These are phyloP conservation scores for Mallateleia sp. DNA, from an alignment of 2,888 invertebrate genomes.

Conservation along the genomic window DNA sequence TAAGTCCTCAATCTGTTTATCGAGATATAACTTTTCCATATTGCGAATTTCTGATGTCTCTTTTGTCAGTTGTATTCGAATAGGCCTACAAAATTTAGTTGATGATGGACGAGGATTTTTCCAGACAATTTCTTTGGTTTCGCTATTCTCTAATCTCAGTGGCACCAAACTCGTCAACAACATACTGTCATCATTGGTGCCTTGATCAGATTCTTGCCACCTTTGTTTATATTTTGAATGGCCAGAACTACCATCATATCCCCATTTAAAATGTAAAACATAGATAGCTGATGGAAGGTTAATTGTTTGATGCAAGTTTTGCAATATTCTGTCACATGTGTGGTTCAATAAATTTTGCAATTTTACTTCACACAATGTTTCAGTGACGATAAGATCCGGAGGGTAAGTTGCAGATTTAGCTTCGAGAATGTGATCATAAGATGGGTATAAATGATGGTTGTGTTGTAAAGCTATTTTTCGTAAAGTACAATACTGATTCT, in stretches of 20 bases:
- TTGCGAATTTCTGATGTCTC: slow-evolving; percentile 1
- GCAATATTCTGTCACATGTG: slow-evolving; percentile 4
- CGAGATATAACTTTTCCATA: slow-evolving; percentile 1
- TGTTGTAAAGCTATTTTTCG: neutral
- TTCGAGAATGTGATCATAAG: slow-evolving; percentile 4
- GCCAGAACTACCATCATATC: slow-evolving; percentile 6
- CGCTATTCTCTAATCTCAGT: slow-evolving; percentile 3
- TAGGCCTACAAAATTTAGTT: slow-evolving; percentile 1
- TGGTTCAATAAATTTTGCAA: neutral
- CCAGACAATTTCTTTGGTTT: slow-evolving; percentile 5
- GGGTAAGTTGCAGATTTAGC: slow-evolving; percentile 4
- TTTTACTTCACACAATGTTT: neutral
- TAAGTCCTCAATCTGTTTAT: slow-evolving; percentile 3
- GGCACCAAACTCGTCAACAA: slow-evolving; percentile 10
- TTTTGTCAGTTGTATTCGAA: slow-evolving; percentile 2
- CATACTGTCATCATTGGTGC: slow-evolving; percentile 3
- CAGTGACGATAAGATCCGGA: neutral
- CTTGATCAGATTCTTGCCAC: slow-evolving; percentile 5
- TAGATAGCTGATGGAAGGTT: neutral
- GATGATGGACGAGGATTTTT: neutral
- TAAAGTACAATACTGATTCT: slow-evolving; percentile 12
- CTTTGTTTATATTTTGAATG: slow-evolving; percentile 1
- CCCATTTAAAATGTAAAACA: neutral
- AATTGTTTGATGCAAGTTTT: neutral
- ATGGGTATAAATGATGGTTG: slow-evolving; percentile 14